phyloP scores from a whole-genome alignment of 2,113 vertebrate genomes.

The Mustelus asterias region DNA sequence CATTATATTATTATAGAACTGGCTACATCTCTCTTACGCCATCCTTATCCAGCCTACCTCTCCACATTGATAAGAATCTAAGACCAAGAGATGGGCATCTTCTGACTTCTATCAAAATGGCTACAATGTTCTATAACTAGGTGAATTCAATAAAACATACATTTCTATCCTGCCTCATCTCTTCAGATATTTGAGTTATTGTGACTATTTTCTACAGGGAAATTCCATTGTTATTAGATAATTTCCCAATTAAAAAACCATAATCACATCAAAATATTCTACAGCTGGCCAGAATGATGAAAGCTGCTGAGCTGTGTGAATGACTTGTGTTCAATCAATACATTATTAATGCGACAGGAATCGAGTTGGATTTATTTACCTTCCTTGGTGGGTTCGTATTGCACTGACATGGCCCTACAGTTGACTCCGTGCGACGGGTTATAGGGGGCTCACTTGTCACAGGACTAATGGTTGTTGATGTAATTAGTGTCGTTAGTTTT shows the following conservation, averaged over 20 bases:
- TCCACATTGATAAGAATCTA: neutral
- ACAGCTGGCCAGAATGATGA: neutral
- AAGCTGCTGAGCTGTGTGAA: neutral
- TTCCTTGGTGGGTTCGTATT: neutral
- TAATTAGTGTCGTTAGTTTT: neutral
- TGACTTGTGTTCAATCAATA: neutral
- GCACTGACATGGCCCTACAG: neutral
- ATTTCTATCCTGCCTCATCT: neutral
- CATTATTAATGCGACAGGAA: neutral
- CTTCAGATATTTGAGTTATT: neutral
- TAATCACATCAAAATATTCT: neutral
- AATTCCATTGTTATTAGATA: neutral
- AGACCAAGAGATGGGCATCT: neutral
- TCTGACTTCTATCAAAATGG: neutral
- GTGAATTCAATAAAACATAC: neutral
- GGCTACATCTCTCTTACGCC: neutral
- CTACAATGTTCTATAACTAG: neutral
- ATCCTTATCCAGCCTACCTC: neutral
- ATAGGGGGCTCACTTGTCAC: neutral
- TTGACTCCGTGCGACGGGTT: neutral
- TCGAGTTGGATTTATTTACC: neutral
- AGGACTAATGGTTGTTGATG: neutral
- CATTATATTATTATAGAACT: neutral
- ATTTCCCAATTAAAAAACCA: neutral
- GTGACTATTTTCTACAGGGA: neutral